Conservation (phyloP, 1,140 invertebrate genomes). For the Pygmarrhopalites habei region DNA sequence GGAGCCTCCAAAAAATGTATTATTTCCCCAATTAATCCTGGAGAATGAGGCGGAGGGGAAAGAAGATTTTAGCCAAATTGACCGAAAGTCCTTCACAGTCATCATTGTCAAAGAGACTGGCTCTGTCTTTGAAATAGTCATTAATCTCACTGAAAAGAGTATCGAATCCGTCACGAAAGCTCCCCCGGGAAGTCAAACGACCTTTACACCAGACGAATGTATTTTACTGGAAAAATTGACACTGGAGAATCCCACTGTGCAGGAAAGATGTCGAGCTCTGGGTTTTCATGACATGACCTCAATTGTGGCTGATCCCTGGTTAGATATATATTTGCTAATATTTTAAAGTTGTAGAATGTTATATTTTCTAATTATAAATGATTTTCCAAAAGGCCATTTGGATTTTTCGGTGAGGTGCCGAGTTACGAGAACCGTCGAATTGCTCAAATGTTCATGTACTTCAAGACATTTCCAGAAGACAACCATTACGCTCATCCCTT, state of each 20-base stretch:
- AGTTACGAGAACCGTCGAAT: slow-evolving; percentile 19
- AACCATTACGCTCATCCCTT: slow-evolving; percentile 37
- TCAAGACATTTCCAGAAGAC: slow-evolving; percentile 17
- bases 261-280: slow-evolving; percentile 18
- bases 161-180: slow-evolving; percentile 21
- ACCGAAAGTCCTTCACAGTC: slow-evolving; percentile 15
- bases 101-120: slow-evolving; percentile 22
- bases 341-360: no score
- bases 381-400: slow-evolving; percentile 14
- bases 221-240: slow-evolving; percentile 22
- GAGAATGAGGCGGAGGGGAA: not conserved
- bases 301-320: slow-evolving; percentile 36
- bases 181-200: slow-evolving; percentile 25
- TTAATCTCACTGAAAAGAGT: slow-evolving; percentile 23
- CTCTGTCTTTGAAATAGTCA: slow-evolving; percentile 23
- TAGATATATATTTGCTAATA: no score
- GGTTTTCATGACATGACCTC: slow-evolving; percentile 27
- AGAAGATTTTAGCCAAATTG: not conserved
- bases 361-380: no score
- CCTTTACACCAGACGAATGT: slow-evolving; percentile 32
- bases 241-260: slow-evolving; percentile 17
- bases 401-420: slow-evolving; percentile 20
- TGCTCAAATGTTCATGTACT: slow-evolving; percentile 29
- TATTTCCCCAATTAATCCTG: slow-evolving; percentile 7
- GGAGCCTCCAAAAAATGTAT: slow-evolving; percentile 17